A percentile compares a stretch with the other conserved stretches of the same genome.
Conservation (phyloP, 2,113 vertebrate genomes). For the Bucco capensis region DNA sequence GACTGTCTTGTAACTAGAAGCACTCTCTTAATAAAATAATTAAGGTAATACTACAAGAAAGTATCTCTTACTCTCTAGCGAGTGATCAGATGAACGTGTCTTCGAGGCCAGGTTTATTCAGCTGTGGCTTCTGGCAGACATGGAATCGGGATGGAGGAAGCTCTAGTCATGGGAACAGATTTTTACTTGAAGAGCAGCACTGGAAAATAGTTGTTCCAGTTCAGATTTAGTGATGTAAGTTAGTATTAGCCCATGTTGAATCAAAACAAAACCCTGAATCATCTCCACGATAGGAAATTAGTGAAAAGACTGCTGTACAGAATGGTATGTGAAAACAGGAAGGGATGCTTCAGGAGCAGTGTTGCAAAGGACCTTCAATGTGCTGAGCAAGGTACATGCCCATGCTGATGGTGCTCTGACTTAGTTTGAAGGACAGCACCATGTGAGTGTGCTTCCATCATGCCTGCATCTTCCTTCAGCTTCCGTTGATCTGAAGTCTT, state of each 20-base stretch:
- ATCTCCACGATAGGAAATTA: not conserved
- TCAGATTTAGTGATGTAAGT: not conserved
- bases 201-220: not conserved
- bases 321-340: not conserved
- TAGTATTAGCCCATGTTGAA: not conserved
- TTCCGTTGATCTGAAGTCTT: not conserved
- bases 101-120: constrained; percentile 9
- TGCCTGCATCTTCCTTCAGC: not conserved
- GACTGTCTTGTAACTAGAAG: constrained; percentile 16
- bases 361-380: not conserved
- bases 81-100: constrained; percentile 1
- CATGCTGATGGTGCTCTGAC: not conserved
- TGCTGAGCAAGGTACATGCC: not conserved
- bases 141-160: not conserved
- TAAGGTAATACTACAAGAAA: constrained; percentile 29
- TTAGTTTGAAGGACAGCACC: not conserved
- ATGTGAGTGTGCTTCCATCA: not conserved
- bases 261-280: not conserved
- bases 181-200: not conserved
- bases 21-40: constrained; percentile 37
- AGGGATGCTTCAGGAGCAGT: not conserved
- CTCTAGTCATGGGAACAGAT: not conserved
- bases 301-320: not conserved
- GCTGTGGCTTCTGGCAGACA: constrained; percentile 21
- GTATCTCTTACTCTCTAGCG: not conserved